Evolutionary conservation across 2,113 vertebrate species (phyloP).

Genomic region (Petaurus breviceps): DNA sequence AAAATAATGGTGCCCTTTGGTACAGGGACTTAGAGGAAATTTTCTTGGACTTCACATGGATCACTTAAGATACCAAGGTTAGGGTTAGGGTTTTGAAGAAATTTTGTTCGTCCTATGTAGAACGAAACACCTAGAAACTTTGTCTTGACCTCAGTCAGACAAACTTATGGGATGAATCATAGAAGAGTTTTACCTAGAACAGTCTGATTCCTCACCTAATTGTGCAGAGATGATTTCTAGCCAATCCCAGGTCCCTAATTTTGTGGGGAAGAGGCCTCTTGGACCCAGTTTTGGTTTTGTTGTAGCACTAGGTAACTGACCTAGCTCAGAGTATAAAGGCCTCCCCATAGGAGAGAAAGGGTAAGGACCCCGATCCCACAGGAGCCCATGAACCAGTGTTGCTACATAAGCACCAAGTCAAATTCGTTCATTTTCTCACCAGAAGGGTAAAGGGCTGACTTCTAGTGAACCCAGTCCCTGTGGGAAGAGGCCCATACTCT

Average conservation of each 20-base stretch:
- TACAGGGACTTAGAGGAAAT: not conserved
- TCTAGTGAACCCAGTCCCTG: too few species aligned
- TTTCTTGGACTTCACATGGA: not conserved
- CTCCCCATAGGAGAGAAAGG: not conserved
- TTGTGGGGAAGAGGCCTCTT: not conserved
- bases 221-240: not conserved
- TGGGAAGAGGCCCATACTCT: too few species aligned
- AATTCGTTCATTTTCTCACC: too few species aligned
- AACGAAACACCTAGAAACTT: not conserved
- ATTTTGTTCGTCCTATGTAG: not conserved
- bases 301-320: not conserved
- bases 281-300: not conserved
- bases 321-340: not conserved
- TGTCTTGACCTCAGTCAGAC: not conserved
- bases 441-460: too few species aligned
- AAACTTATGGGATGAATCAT: not conserved
- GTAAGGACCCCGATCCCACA: too few species aligned
- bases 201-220: not conserved
- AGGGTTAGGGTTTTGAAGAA: too few species aligned
- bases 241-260: not conserved
- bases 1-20: not conserved
- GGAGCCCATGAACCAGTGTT: not conserved
- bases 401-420: not conserved
- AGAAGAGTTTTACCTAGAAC: not conserved
- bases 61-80: not conserved